phyloP scores from a whole-genome alignment of 2,888 invertebrate species.

The Polylopha cassiicola region DNA sequence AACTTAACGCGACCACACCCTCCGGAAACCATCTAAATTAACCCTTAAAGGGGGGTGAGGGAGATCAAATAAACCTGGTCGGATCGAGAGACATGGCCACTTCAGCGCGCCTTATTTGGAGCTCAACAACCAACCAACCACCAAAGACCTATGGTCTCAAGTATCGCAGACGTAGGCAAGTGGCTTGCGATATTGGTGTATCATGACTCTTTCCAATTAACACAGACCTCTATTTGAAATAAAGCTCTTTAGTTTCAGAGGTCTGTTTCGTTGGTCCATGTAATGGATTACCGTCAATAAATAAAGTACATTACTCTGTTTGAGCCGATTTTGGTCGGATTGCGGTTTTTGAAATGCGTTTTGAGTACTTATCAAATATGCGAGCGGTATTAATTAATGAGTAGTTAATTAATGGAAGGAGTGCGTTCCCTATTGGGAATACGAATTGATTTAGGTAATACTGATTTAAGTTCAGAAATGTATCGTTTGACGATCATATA shows the following conservation, averaged over 20 bases:
- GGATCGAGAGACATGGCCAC: slow-evolving; percentile 59
- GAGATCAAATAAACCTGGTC: slow-evolving; percentile 44
- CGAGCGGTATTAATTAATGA: slow-evolving; percentile 3
- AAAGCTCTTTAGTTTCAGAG: slow-evolving; percentile 19
- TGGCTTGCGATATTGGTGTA: slow-evolving; percentile 35
- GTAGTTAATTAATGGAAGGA: background rate
- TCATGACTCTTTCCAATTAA: slow-evolving; percentile 29
- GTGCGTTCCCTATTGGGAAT: too few relatives aligned
- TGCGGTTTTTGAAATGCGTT: slow-evolving; percentile 41
- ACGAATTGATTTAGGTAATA: too few relatives aligned
- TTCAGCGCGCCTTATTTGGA: slow-evolving; percentile 60
- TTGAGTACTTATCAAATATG: slow-evolving; percentile 33
- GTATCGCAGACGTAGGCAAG: slow-evolving; percentile 29
- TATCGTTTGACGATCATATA: too few relatives aligned
- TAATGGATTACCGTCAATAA: slow-evolving; percentile 66
- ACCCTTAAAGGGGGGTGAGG: slow-evolving; percentile 34
- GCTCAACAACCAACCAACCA: slow-evolving; percentile 42
- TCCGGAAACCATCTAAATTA: slow-evolving; percentile 45
- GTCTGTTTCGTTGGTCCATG: slow-evolving; percentile 33
- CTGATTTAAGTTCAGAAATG: too few relatives aligned
- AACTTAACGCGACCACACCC: slow-evolving; percentile 36
- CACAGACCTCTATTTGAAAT: slow-evolving; percentile 27
- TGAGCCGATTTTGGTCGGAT: slow-evolving; percentile 59
- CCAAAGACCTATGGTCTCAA: slow-evolving; percentile 32
- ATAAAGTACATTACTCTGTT: slow-evolving; percentile 60